Base-by-base conservation (phyloP, 2,797 vertebrate species). In the Falco berigora region DNA sequence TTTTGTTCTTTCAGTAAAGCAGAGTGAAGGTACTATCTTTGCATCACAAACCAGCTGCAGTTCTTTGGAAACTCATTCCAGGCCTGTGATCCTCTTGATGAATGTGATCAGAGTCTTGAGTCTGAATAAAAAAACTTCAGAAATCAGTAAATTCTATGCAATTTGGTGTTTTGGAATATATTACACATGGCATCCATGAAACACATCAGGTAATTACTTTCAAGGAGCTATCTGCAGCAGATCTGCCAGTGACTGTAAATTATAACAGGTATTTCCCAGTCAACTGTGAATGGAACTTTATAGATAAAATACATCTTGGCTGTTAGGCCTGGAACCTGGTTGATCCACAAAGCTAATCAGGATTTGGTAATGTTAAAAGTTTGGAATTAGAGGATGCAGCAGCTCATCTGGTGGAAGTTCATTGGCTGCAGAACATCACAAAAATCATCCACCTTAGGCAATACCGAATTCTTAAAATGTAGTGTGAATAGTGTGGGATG, bases 351-450 rank as follows among this genome's bases (percentile, higher is more conserved):
- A 94, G 76, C 77, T 95, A 89, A 90, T 97, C 88, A 96, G 64
- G 94, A 96, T 97, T 96, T 98, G 88, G 93, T 94, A 96, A 96
- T 90, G 77, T 76, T 92, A 96, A 96, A 90, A 87, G 58, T 86
- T 78, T 4, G 20, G 66, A 47, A 92, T 75, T 92, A 94, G 62
- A 79, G 32, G 94, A 96, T 73, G 67, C 30, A 12, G 89, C 92
- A 92, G 86, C 82, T 97, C 61, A 38, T 40, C 27, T 90, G 62
- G 71, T 96, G 30, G 52, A 97, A 94, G 49, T 91, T 96, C 94
- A 69, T 22, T 89, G 93, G 82, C 77, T 97, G 68, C 36, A 93
- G 92, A 91, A 90, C 38, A 59, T 77, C 80, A 75, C 50, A 87
- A 95, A 97, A 93, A 95, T 87, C 14, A 11, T 84, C 49, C 36